Percentiles rank a stretch among this genome's conserved stretches.
These are phyloP conservation scores for Nyctalus aviator DNA, from an alignment of 2,797 vertebrate genomes.

Conservation along the genomic window DNA sequence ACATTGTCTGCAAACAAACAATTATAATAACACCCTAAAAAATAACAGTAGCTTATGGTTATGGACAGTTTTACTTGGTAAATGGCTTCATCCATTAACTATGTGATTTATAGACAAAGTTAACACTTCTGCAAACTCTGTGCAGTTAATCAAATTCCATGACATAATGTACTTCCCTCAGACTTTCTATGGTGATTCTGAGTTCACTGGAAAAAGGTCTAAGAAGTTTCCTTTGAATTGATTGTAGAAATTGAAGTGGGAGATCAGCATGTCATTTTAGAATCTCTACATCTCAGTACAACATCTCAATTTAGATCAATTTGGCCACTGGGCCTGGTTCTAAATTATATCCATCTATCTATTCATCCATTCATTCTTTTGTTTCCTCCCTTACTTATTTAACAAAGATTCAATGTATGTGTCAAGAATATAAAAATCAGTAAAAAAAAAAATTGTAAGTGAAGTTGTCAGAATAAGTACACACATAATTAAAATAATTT, in stretches of 20 bases:
- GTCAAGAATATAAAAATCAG: neutral
- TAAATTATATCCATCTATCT: neutral
- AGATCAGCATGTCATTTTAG: neutral
- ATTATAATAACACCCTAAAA: neutral
- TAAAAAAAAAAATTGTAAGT: neutral
- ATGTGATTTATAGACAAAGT: neutral
- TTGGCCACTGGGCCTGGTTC: neutral
- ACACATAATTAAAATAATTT: neutral
- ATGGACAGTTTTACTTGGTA: neutral
- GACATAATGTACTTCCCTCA: neutral
- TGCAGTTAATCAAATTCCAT: neutral
- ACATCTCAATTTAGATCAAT: neutral
- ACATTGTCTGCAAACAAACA: neutral
- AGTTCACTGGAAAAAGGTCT: neutral
- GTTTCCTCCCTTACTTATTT: neutral
- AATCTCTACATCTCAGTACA: neutral
- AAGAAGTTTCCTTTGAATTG: neutral
- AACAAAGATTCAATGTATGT: neutral
- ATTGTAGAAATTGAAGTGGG: neutral
- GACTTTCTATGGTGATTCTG: neutral
- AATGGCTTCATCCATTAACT: neutral
- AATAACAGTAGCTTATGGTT: neutral
- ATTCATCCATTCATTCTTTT: neutral
- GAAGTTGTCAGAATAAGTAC: neutral
- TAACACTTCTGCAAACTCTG: neutral